Percentiles rank a stretch among this genome's conserved stretches.
Evolutionary conservation across 2,113 vertebrate species (phyloP).

Genomic region (Lamprologus ornatipinnis): DNA sequence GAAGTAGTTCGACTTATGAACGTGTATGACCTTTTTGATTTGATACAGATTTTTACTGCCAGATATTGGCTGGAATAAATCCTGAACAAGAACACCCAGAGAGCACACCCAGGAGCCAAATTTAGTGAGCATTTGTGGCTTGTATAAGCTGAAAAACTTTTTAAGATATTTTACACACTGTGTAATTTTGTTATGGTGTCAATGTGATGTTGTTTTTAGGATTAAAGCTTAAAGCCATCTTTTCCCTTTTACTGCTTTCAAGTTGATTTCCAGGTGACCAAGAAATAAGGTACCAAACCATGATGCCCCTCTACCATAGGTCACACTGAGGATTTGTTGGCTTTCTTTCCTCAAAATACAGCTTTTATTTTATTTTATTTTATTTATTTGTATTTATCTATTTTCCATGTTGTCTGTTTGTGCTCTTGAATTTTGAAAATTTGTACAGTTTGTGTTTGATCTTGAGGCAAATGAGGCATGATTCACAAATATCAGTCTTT

Average conservation of each 20-base stretch:
- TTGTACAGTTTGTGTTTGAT: background rate
- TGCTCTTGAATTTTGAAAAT: background rate
- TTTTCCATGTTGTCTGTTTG: rapidly evolving
- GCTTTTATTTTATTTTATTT: background rate
- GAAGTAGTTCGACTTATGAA: background rate
- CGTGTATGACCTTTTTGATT: rapidly evolving
- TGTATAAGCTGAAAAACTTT: too few species aligned
- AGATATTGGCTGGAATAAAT: background rate
- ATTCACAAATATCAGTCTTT: background rate
- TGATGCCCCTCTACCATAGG: background rate
- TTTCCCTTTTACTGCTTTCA: background rate
- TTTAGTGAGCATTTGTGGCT: too few species aligned
- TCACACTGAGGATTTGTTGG: background rate
- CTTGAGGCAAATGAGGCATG: background rate
- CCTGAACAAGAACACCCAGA: background rate
- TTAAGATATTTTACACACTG: background rate
- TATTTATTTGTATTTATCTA: background rate
- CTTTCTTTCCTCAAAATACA: background rate
- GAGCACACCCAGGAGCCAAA: background rate
- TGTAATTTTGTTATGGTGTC: too few species aligned
- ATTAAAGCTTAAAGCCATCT: rapidly evolving
- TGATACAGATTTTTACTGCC: background rate
- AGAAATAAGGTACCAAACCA: background rate
- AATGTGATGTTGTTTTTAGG: background rate
- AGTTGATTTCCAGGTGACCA: background rate